Evolutionary conservation across 2,888 invertebrate genomes (phyloP).

Genomic region (Digitonthophagus gazella): DNA sequence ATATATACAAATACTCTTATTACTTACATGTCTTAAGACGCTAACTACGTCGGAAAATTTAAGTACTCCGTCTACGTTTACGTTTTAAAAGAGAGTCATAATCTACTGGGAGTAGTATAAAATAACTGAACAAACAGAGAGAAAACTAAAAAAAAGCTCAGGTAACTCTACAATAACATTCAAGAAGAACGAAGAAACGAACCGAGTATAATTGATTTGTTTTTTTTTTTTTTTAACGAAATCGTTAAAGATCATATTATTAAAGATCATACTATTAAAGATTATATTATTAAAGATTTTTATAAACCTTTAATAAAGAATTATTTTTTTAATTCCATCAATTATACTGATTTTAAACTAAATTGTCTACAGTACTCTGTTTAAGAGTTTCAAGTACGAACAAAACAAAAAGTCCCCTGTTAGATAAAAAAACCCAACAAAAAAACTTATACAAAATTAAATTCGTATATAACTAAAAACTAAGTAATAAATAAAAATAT

Average conservation of each 20-base stretch:
- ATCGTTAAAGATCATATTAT: no score
- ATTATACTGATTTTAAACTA: background rate
- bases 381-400: background rate
- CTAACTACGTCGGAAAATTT: background rate
- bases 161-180: background rate
- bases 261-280: no score
- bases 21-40: background rate
- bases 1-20: background rate
- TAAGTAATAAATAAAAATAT: background rate
- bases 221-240: no score
- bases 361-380: background rate
- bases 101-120: background rate
- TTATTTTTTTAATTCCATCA: no score
- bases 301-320: no score
- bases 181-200: background rate
- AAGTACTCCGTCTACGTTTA: background rate
- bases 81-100: no score
- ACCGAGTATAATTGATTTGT: no score
- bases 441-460: background rate
- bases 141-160: background rate
- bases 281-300: no score
- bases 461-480: background rate
- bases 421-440: background rate
- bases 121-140: background rate
- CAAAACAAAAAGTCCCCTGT: background rate